Base-by-base conservation (phyloP, 2,888 invertebrate species). In the Chalcosyrphus nemorum region DNA sequence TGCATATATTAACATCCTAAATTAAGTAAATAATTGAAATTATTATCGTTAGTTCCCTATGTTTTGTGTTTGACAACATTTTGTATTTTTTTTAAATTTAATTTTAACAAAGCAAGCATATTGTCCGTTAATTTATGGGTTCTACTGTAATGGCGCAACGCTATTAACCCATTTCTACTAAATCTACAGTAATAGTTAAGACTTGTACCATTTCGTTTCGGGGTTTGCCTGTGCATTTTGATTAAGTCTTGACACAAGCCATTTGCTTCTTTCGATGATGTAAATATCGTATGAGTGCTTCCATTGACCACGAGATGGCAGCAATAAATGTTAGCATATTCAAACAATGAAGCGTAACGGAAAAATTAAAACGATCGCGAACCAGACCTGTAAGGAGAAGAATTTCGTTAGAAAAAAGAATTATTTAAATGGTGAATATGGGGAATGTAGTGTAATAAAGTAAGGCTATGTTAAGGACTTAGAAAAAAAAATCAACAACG, bases 291-390 rank as follows among this genome's bases (percentile, higher is more conserved):
- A 90, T 71, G 0, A 90, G 75, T 13, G 90, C 90, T 77, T 95
- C 95, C 4, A 93, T 75, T 1, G 92, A 92, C 95, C 95, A 95
- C 1, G 94, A 93, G 7, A 93, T 88, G 0, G 94, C 94, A 0
- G 94, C 94, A 4, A 93, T 86, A 89, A 94, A 94, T 0, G 95
- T 94, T 87, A 94, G 92, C 32, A 94, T 92, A 86, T 95, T 95
- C 1, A 95, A 91, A 84, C 94, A 93, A 88, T 95, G 94, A 45
- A 95, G 89, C 3, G 94, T 93, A 15, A 94, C 92, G 5, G 93
- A 92, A 85, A 94, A 94, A 52, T 94, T 90, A 5, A 93, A 93
- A 2, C 92, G 92, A 89, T 95, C 95, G 86, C 95, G 93, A 35
- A 95, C 93, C 91, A 93, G 93, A 81, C 95, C 95, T 95, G 88